A percentile compares a stretch with the other conserved stretches of the same genome.
Conservation (phyloP, 2,113 vertebrate species). For the Amphiprion ocellaris region DNA sequence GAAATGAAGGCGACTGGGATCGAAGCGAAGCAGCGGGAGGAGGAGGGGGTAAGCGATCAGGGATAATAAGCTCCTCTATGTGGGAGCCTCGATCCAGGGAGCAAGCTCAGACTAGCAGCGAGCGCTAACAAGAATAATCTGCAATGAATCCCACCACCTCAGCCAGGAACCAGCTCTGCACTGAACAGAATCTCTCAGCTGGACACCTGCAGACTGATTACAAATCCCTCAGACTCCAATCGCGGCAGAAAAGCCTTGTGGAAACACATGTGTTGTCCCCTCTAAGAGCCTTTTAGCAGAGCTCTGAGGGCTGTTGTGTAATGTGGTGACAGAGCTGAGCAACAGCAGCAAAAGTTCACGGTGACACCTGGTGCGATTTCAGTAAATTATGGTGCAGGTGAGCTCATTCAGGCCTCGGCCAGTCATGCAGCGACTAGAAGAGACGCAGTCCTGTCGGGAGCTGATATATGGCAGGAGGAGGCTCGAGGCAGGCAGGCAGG, state of each 20-base stretch:
- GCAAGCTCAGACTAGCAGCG: slow-evolving; percentile 77
- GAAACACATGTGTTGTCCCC: slow-evolving; percentile 2
- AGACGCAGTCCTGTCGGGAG: slow-evolving; percentile 24
- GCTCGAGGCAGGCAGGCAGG: slow-evolving; percentile 32
- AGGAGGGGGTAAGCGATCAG: not conserved
- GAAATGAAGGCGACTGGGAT: slow-evolving; percentile 20
- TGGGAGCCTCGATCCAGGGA: slow-evolving; percentile 42
- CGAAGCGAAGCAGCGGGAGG: not conserved
- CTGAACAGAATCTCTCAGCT: slow-evolving; percentile 6
- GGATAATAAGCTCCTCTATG: slow-evolving; percentile 49
- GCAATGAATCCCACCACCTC: slow-evolving; percentile 31
- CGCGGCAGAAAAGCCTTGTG: not conserved
- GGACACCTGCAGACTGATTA: slow-evolving; percentile 30
- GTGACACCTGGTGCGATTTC: slow-evolving; percentile 64
- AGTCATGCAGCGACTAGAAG: slow-evolving; percentile 47
- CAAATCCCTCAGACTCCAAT: slow-evolving; percentile 38
- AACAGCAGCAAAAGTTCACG: not conserved
- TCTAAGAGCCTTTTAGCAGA: not conserved
- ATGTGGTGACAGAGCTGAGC: slow-evolving; percentile 36
- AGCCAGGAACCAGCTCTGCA: slow-evolving; percentile 9
- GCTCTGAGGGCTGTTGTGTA: slow-evolving; percentile 24
- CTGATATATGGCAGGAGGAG: slow-evolving; percentile 39
- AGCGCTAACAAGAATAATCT: slow-evolving; percentile 34
- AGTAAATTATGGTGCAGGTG: slow-evolving; percentile 55
- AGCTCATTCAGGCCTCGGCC: slow-evolving; percentile 25